Evolutionary conservation across 2,888 invertebrate species (phyloP).

Genomic region (Agrotis ipsilon): DNA sequence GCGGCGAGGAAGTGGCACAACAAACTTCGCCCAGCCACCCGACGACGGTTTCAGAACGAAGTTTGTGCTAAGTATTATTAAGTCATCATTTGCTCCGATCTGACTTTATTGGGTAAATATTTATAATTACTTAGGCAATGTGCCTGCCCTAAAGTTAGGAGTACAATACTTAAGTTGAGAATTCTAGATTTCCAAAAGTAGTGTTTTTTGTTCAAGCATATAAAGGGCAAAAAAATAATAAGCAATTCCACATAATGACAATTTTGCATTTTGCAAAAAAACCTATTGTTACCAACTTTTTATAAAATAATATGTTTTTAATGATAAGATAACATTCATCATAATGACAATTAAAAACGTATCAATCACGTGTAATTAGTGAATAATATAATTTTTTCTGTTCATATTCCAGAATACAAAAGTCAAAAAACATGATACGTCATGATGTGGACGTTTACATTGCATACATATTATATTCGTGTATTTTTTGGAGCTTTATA

Average conservation of each 20-base stretch:
- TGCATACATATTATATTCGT: too few species aligned
- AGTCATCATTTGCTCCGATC: constrained; percentile 34
- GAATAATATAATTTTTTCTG: too few species aligned
- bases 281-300: neutral
- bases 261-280: neutral
- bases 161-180: neutral
- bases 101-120: constrained; percentile 30
- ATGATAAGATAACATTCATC: neutral
- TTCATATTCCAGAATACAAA: too few species aligned
- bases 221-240: too few species aligned
- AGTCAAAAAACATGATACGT: too few species aligned
- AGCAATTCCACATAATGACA: neutral
- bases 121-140: neutral
- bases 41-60: constrained; percentile 26
- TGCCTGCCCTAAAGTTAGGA: neutral
- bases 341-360: constrained; percentile 10
- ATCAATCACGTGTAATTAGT: neutral
- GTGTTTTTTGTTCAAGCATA: too few species aligned
- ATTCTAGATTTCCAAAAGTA: too few species aligned
- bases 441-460: too few species aligned
- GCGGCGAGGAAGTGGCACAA: constrained; percentile 28
- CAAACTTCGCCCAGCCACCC: constrained; percentile 34
- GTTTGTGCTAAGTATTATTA: constrained; percentile 47
- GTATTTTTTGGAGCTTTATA: too few species aligned
- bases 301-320: neutral